Conservation (phyloP, 2,797 vertebrate genomes). For the Lepus oiostolus region DNA sequence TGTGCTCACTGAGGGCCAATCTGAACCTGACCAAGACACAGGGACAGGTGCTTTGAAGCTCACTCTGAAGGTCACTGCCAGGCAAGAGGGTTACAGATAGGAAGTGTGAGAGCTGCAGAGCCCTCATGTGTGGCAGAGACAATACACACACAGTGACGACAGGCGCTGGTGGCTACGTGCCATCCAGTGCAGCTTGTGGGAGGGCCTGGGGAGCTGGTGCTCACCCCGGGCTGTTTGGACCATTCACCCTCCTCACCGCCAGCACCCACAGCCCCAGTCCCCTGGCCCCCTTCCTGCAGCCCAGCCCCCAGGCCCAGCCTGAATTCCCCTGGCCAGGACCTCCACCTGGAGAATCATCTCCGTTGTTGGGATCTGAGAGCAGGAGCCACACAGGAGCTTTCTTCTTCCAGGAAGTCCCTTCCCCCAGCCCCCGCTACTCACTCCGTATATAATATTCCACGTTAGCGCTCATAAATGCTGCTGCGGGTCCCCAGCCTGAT, state of each 20-base stretch:
- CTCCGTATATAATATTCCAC: constrained; percentile 91
- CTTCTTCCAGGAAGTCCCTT: constrained; percentile 89
- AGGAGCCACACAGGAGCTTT: constrained; percentile 80
- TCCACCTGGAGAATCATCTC: constrained; percentile 70
- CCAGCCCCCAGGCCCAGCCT: neutral
- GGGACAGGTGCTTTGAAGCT: neutral
- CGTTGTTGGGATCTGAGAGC: constrained; percentile 44
- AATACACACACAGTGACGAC: neutral
- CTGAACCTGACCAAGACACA: neutral
- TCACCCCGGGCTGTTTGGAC: constrained; percentile 63
- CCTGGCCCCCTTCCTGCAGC: neutral
- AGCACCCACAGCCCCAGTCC: neutral
- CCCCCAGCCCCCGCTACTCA: constrained; percentile 86
- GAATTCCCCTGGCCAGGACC: neutral
- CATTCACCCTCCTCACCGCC: neutral
- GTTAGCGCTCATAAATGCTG: constrained; percentile 91
- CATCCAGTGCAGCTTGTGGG: neutral
- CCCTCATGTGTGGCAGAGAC: neutral
- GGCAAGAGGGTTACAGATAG: neutral
- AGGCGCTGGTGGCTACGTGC: fast-evolving
- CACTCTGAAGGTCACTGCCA: neutral
- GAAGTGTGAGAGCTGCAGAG: neutral
- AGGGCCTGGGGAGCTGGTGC: constrained; percentile 68
- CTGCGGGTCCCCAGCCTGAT: constrained; percentile 91
- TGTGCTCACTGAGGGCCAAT: neutral